Evolutionary conservation across 2,113 vertebrate genomes (phyloP).

Genomic region (Triplophysa siluroides): DNA sequence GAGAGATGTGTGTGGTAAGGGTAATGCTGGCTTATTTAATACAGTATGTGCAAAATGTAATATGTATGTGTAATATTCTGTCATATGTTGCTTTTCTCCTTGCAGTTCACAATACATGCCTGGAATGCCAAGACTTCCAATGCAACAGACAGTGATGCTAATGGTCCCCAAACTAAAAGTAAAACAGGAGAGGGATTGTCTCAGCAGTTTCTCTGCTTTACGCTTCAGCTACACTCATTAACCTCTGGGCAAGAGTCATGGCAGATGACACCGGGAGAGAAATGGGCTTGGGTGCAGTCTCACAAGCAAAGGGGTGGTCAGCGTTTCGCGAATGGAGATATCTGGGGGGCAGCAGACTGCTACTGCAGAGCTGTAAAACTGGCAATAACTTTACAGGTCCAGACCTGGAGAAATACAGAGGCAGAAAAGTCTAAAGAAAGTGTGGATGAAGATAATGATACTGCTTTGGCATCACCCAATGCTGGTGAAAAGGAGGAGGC

Average conservation of each 20-base stretch:
- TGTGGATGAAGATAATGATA: background rate
- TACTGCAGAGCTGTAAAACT: conserved; percentile 82
- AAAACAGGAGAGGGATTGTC: background rate
- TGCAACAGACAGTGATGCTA: conserved; percentile 39
- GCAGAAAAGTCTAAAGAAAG: background rate
- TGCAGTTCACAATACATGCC: conserved; percentile 43
- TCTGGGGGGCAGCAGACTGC: conserved; percentile 78
- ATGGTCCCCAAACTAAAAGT: conserved; percentile 1
- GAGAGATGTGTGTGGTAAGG: conserved; percentile 75
- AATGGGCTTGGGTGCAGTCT: conserved; percentile 72
- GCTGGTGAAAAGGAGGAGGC: conserved; percentile 39
- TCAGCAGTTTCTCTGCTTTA: conserved; percentile 54
- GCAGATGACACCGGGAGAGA: conserved; percentile 77
- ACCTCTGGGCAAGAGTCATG: conserved; percentile 77
- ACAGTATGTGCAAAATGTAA: background rate
- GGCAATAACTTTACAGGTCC: conserved; percentile 71
- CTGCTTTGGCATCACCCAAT: background rate
- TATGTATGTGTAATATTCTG: background rate
- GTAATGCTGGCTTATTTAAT: background rate
- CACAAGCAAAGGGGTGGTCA: conserved; percentile 78
- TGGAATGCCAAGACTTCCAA: conserved; percentile 12
- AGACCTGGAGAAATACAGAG: background rate
- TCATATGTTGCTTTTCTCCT: background rate
- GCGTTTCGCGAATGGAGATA: conserved; percentile 77
- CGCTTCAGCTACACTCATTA: conserved; percentile 73